Base-by-base conservation (phyloP, 2,888 invertebrate genomes). In the Oligia strigilis region DNA sequence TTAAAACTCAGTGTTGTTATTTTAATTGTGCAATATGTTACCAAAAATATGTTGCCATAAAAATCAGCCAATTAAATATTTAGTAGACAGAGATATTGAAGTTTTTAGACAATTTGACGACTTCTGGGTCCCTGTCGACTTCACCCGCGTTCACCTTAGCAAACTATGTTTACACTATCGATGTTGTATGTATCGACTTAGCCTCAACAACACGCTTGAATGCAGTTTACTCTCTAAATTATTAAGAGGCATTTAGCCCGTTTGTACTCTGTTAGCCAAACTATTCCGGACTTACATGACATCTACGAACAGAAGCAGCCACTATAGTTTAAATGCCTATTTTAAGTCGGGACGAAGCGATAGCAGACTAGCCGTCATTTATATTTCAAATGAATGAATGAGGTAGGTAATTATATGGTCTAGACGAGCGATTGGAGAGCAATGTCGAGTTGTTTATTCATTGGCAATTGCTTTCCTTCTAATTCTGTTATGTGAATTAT, bases 141-240 rank as follows among this genome's bases (percentile, higher is more conserved):
- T n/a, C n/a, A n/a, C n/a, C n/a, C n/a, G n/a, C n/a, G n/a, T n/a
- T n/a, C n/a, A n/a, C n/a, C n/a, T n/a, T n/a, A 55, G 1, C 14
- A n/a, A 69, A 23, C 13, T 58, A 23, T 49, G 40, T 49, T n/a
- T 60, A 23, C 52, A 19, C 13, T 62, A 82, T 75, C 60, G 76
- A 62, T 80, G 69, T 40, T 11, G 8, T 52, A 40, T 17, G 8
- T 52, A 66, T 52, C 52, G 19, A 81, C 14, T 17, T 58, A 36
- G 58, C 19, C 43, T 52, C 62, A 14, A 23, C 46, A 5, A 55
- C n/a, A 36, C 11, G 13, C 17, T 17, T 69, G 36, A n/a, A 8
- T 82, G 43, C 60, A 80, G 29, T 36, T 49, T 36, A 36, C 60
- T 46, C 5, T n/a, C 17, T 69, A 29, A 58, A 76, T 75, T 46